Conservation (phyloP, 2,113 vertebrate genomes). For the Embiotoca jacksoni region DNA sequence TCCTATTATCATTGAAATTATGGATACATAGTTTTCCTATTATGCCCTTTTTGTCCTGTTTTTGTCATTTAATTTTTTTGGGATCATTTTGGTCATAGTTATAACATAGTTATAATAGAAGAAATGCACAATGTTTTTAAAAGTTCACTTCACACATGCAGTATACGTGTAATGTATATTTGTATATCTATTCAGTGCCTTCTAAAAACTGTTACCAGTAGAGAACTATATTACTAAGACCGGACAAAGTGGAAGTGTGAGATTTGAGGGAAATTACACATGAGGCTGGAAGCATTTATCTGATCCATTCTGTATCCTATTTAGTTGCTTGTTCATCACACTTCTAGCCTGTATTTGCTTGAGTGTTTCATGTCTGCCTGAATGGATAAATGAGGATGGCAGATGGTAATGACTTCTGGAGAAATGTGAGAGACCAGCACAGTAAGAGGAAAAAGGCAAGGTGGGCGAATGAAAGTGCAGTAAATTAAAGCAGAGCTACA, state of each 20-base stretch:
- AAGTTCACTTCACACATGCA: no score
- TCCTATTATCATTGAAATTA: no score
- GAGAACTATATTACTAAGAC: no score
- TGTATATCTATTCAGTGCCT: no score
- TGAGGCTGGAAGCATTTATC: background rate
- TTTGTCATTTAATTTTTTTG: no score
- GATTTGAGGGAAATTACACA: background rate
- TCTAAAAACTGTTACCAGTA: no score
- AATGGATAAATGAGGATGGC: conserved; percentile 51
- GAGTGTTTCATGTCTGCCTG: conserved; percentile 37
- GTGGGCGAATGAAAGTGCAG: conserved; percentile 44
- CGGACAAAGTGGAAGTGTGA: background rate
- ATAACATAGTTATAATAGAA: no score
- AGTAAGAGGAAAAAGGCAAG: conserved; percentile 66
- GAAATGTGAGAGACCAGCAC: conserved; percentile 72
- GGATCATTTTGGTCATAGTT: no score
- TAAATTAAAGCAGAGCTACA: conserved; percentile 61
- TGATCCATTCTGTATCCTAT: background rate
- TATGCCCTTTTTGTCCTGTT: no score
- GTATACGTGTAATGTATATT: no score
- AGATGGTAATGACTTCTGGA: conserved; percentile 57
- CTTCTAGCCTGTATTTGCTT: conserved; percentile 23
- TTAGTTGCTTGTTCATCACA: conserved; percentile 20
- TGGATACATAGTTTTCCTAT: no score
- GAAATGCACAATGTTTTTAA: no score